Base-by-base conservation (phyloP, 2,797 vertebrate genomes). In the Hyperoplus immaculatus region DNA sequence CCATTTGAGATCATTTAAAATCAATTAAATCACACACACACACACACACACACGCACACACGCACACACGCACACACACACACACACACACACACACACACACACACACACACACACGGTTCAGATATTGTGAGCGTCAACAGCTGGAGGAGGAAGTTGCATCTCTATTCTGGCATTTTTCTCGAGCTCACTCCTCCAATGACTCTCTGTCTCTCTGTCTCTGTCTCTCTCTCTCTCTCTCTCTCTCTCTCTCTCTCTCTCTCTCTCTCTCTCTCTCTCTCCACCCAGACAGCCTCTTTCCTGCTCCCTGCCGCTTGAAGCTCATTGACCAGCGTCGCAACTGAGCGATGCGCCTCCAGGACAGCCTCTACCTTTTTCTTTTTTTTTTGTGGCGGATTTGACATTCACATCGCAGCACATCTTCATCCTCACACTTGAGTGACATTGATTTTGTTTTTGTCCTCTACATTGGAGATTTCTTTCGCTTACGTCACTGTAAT, bases 321-420 rank as follows among this genome's bases (percentile, higher is more conserved):
- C 75, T 85, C 91, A 92, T 90, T 91, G 90, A 92, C 91, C 87
- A 92, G 92, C 92, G 92, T 93, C 90, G 92, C 92, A 92, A 92
- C 85, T 84, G 81, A 80, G 92, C 90, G 92, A 90, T 89, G 92
- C 91, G 45, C 87, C 87, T 91, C 62, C 60, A 1, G 47, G 63
- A 84, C 53, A 81, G 21, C 54, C n/a, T 69, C 6, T 9, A n/a
- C 67, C 45, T 72, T 12, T 29, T 29, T 29, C 3, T 29, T 29
- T 29, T 29, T 29, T 29, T 29, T 58, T 29, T 36, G 39, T 45
- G 47, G 51, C 56, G 59, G 63, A 72, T 75, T 45, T 71, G 59
- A 78, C 64, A 46, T 36, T 54, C 16, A 51, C 57, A n/a, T 18
- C 58, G 38, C 69, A 65, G 66, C 56, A 29, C 29, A 29, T 29